These are phyloP conservation scores for Crotophaga sulcirostris DNA, from an alignment of 2,113 vertebrate species.

Conservation along the genomic window DNA sequence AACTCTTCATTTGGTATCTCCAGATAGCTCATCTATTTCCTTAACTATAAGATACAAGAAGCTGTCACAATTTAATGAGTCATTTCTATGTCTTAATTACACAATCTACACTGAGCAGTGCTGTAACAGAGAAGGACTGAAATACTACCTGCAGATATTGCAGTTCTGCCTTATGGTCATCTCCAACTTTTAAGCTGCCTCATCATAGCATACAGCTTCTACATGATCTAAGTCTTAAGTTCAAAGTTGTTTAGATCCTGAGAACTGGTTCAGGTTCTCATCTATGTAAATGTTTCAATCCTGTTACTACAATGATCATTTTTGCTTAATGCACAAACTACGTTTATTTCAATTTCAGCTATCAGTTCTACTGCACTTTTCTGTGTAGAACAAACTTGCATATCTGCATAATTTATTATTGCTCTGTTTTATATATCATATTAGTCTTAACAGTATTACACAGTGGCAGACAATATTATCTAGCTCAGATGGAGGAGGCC, in stretches of 20 bases:
- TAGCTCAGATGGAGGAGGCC: background rate
- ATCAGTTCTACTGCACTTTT: background rate
- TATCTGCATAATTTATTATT: background rate
- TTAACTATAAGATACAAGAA: background rate
- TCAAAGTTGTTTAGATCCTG: background rate
- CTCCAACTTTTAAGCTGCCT: background rate
- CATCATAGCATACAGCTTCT: background rate
- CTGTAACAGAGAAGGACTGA: background rate
- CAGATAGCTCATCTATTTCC: background rate
- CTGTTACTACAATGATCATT: background rate
- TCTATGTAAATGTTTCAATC: background rate
- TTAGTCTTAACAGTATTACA: background rate
- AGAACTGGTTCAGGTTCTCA: background rate
- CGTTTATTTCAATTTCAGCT: background rate
- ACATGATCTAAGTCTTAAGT: background rate
- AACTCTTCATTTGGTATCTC: conserved; percentile 5
- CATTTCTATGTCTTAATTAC: background rate
- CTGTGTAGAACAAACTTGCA: background rate
- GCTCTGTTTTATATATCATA: background rate
- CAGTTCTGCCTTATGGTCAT: background rate
- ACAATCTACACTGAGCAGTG: background rate
- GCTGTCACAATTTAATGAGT: background rate
- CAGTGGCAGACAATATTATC: background rate
- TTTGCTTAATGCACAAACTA: background rate
- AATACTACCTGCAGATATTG: background rate